A percentile compares a stretch with the other conserved stretches of the same genome.
Conservation (phyloP, 2,113 vertebrate species). For the Podarcis muralis region DNA sequence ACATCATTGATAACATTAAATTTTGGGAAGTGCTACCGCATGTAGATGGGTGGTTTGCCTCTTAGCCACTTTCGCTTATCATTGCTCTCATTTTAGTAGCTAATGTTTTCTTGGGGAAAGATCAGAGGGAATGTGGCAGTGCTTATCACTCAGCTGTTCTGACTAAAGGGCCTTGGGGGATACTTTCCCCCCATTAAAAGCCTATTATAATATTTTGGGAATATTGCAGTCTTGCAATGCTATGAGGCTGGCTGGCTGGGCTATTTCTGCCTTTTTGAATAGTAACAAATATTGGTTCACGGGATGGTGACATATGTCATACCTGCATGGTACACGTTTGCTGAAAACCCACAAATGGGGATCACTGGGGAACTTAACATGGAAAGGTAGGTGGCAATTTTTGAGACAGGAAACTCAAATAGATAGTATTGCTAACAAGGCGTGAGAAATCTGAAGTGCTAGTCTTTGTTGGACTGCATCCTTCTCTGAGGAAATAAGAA, state of each 20-base stretch:
- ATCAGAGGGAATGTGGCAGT: not conserved
- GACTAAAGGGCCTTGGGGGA: not conserved
- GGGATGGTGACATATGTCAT: not conserved
- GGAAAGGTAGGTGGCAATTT: not conserved
- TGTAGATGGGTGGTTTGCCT: not conserved
- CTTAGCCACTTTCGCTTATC: not conserved
- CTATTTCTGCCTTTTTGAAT: not conserved
- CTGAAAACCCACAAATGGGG: not conserved
- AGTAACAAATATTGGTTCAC: not conserved
- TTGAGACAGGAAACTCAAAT: not conserved
- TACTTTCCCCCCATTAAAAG: not conserved
- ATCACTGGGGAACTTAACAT: not conserved
- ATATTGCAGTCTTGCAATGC: not conserved
- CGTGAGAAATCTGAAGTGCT: not conserved
- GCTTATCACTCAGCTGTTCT: not conserved
- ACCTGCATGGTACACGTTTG: not conserved
- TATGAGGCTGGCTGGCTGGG: not conserved
- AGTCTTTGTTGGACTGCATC: not conserved
- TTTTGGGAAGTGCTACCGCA: not conserved
- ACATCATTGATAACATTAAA: not conserved
- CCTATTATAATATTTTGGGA: not conserved
- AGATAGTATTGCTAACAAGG: not conserved
- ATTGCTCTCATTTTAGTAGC: not conserved
- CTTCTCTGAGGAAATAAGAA: not conserved
- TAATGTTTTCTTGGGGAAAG: not conserved